Base-by-base conservation (phyloP, 1,140 invertebrate genomes). In the Linepithema humile region DNA sequence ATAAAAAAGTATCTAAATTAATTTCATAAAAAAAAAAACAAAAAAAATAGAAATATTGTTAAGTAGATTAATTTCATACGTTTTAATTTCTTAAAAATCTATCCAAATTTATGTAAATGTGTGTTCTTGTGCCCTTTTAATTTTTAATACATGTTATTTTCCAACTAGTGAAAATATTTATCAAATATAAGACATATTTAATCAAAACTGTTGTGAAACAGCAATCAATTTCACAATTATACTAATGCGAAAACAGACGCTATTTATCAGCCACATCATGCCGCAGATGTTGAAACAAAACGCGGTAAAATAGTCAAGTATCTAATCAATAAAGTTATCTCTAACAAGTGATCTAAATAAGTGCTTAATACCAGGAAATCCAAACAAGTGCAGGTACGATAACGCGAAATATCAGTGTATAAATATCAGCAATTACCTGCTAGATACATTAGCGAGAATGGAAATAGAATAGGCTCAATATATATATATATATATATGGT, bases 251-350 rank as follows among this genome's bases (percentile, higher is more conserved):
- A 78, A 35, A 78, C 45, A 80, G 70, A 80, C 75, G 64, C 50
- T 78, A 78, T 80, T 48, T 70, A 70, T 80, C 64, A 80, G 48
- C 17, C 17, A 70, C 64, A 48, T 80, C 75, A 69, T 69, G 65
- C 1, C 48, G 35, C 48, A 55, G 48, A 80, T 15, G 12, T 55
- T 40, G 75, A 67, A 29, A 32, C 43, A 53, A 67, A 67, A 35
- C 17, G 20, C 10, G 17, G 43, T 26, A 55, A 55, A 70, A 80
- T 70, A 80, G 64, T 53, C 53, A 2, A 29, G 12, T 35, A 40
- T 38, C 64, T 69, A 70, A 80, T 80, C 75, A 48, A 80, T 80
- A 69, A 38, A 17, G 62, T 70, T 80, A 80, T 80, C 75, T 80
- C 35, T 40, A n/a, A 57, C 75, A 64, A 70, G 26, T 55, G 75